phyloP scores from a whole-genome alignment of 2,797 vertebrate species.

The Fistularia tabacaria region DNA sequence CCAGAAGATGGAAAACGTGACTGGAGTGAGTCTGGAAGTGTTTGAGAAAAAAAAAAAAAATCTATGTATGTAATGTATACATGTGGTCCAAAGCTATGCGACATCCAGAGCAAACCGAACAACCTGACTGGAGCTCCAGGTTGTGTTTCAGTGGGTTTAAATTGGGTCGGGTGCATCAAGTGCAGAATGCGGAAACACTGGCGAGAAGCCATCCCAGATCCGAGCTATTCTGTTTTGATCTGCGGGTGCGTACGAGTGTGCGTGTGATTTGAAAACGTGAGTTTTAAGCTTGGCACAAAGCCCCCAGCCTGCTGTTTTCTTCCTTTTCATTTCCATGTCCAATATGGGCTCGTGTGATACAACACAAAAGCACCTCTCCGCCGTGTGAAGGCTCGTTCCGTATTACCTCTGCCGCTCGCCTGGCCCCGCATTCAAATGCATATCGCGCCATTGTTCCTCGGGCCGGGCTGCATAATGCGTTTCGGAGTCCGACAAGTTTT shows the following conservation, averaged over 20 bases:
- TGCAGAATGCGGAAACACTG: too few species aligned
- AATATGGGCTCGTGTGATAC: constrained; percentile 43
- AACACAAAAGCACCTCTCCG: constrained; percentile 47
- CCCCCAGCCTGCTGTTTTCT: constrained; percentile 23
- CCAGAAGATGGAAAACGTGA: too few species aligned
- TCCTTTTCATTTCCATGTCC: constrained; percentile 57
- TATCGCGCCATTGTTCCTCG: constrained; percentile 63
- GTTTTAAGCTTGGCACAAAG: constrained; percentile 41
- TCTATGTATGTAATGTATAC: too few species aligned
- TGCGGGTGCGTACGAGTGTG: neutral
- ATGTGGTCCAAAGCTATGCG: too few species aligned
- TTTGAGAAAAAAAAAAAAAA: too few species aligned
- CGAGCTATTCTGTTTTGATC: neutral
- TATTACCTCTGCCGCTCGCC: constrained; percentile 45
- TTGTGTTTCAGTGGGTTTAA: too few species aligned
- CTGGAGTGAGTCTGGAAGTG: too few species aligned
- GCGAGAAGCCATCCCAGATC: too few species aligned
- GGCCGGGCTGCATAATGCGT: constrained; percentile 36
- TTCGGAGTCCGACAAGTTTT: constrained; percentile 65
- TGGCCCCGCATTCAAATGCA: constrained; percentile 64
- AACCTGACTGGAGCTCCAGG: too few species aligned
- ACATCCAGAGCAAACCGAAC: too few species aligned
- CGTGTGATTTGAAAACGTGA: constrained; percentile 21
- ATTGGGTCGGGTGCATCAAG: too few species aligned
- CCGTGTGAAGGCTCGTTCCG: constrained; percentile 31